Evolutionary conservation across 2,888 invertebrate genomes (phyloP).

Genomic region (Drosophila birchii): DNA sequence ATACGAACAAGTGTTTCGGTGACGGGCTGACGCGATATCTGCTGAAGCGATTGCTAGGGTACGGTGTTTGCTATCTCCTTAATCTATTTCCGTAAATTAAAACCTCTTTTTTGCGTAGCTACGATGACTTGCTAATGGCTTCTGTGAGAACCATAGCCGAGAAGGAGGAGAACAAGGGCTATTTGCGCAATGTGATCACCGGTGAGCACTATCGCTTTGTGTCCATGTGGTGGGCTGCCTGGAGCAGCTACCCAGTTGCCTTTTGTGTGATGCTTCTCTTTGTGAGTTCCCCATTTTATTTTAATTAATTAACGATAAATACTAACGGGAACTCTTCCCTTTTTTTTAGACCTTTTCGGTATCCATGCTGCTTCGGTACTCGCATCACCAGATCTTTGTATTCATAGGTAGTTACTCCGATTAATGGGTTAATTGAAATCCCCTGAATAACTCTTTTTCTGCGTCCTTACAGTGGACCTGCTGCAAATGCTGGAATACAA

Average conservation of each 20-base stretch:
- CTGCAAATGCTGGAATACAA: conserved; percentile 99
- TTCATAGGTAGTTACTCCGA: conserved; percentile 91
- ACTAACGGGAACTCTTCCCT: conserved; percentile 87
- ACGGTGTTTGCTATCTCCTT: background rate
- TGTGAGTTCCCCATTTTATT: conserved; percentile 89
- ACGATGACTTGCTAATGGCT: conserved; percentile 98
- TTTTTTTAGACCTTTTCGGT: conserved; percentile 99
- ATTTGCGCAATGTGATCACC: conserved; percentile 97
- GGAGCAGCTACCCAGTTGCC: conserved; percentile 97
- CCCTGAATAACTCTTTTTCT: background rate
- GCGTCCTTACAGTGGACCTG: conserved; percentile 91
- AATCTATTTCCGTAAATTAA: no score
- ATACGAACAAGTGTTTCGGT: conserved; percentile 96
- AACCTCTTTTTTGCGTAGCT: conserved; percentile 83
- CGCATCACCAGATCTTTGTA: conserved; percentile 99
- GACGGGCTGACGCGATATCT: conserved; percentile 95
- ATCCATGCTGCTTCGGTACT: conserved; percentile 98
- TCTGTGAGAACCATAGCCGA: conserved; percentile 98
- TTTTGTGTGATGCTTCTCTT: conserved; percentile 99
- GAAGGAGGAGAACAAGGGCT: conserved; percentile 98
- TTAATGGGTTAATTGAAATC: background rate
- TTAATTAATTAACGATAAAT: no score
- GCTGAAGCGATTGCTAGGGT: conserved; percentile 95
- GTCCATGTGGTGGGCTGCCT: conserved; percentile 97
- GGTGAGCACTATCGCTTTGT: conserved; percentile 99